phyloP scores from a whole-genome alignment of 2,797 vertebrate genomes.

The Oreonectes daqikongensis region DNA sequence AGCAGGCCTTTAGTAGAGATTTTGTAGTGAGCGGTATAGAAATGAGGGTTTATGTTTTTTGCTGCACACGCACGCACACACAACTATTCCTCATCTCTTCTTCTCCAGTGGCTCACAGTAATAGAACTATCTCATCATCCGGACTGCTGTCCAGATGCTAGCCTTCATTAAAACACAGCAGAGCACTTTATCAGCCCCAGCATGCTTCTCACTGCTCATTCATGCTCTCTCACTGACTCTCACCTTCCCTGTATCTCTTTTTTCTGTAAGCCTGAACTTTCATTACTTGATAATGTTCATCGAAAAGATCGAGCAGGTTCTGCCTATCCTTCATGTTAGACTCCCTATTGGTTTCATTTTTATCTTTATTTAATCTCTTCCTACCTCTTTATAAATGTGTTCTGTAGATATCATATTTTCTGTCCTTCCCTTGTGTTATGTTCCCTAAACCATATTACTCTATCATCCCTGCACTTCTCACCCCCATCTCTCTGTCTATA shows the following conservation, averaged over 20 bases:
- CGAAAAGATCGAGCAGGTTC: neutral
- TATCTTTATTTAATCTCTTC: neutral
- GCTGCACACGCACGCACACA: neutral
- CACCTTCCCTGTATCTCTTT: constrained; percentile 25
- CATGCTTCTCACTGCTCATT: constrained; percentile 1
- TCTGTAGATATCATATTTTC: neutral
- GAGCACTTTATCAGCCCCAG: constrained; percentile 34
- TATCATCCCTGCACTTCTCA: neutral
- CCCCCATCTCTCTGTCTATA: neutral
- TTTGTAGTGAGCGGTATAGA: too few species aligned
- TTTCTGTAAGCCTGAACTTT: neutral
- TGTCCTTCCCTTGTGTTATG: neutral
- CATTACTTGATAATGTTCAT: neutral
- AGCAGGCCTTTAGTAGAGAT: too few species aligned
- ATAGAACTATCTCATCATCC: constrained; percentile 5
- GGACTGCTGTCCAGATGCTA: constrained; percentile 16
- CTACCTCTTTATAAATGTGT: neutral
- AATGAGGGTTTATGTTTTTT: neutral
- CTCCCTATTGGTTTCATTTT: neutral
- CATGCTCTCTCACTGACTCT: constrained; percentile 9
- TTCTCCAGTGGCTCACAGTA: neutral
- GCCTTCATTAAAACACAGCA: constrained; percentile 48
- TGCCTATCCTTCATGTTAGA: neutral
- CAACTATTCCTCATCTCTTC: neutral
- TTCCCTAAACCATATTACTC: neutral